Conservation (phyloP, 1,140 invertebrate genomes). For the Oedothorax gibbosus region DNA sequence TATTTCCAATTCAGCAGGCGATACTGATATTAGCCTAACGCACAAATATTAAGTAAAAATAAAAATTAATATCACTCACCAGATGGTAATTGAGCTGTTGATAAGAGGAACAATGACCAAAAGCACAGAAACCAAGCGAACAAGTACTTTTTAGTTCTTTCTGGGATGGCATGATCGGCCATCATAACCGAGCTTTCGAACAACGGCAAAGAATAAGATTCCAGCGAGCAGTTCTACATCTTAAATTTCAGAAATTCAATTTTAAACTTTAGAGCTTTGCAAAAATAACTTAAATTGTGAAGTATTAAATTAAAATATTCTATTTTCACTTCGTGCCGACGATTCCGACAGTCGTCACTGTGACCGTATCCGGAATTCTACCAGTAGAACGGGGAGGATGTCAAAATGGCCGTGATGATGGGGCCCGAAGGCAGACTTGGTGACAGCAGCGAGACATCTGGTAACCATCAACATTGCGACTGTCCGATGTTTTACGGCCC, state of each 20-base stretch:
- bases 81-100: conserved; percentile 36
- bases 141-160: conserved; percentile 29
- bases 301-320: not conserved
- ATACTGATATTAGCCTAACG: no score
- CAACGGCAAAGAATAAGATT: no score
- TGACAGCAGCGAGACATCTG: conserved; percentile 53
- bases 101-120: conserved; percentile 29
- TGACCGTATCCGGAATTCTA: conserved; percentile 9
- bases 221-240: no score
- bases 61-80: conserved; percentile 30
- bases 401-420: not conserved
- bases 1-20: no score
- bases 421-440: conserved; percentile 48
- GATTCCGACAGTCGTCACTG: conserved; percentile 16
- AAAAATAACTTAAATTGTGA: no score
- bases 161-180: not conserved
- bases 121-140: conserved; percentile 33
- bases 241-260: no score
- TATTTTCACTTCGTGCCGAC: conserved; percentile 25
- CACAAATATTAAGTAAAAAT: no score
- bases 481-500: conserved; percentile 57
- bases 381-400: conserved; percentile 28
- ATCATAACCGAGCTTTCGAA: not conserved
- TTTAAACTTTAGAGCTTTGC: no score
- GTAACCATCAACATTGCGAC: conserved; percentile 53